These are phyloP conservation scores for Drosophila silvestris DNA, from an alignment of 2,888 invertebrate species.

Conservation along the genomic window DNA sequence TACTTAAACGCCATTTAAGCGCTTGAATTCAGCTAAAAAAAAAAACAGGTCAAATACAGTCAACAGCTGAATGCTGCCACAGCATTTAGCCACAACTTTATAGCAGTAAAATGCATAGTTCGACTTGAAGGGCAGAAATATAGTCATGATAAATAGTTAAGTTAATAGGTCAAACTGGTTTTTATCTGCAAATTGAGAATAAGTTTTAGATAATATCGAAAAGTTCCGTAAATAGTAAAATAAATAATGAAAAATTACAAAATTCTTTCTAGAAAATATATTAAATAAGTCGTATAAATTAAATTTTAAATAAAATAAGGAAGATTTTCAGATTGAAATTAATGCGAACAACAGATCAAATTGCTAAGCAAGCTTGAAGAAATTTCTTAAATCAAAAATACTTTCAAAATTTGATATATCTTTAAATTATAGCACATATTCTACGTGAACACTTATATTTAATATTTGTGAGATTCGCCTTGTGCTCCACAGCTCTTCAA, in stretches of 20 bases:
- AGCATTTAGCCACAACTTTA: constrained; percentile 8
- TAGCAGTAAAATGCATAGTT: constrained; percentile 13
- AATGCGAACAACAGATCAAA: not conserved
- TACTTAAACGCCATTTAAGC: constrained; percentile 73
- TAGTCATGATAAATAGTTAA: not conserved
- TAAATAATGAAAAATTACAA: not conserved
- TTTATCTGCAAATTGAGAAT: not conserved
- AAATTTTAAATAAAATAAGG: not conserved
- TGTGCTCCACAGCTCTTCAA: not conserved
- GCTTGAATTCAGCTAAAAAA: constrained; percentile 50
- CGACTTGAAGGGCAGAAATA: not conserved
- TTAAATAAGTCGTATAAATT: not conserved
- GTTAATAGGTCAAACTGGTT: not conserved
- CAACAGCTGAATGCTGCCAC: constrained; percentile 10
- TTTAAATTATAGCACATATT: not conserved
- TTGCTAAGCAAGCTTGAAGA: not conserved
- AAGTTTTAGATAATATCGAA: not conserved
- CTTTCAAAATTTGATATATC: not conserved
- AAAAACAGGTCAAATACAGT: constrained; percentile 54
- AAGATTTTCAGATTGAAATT: not conserved
- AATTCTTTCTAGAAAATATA: not conserved
- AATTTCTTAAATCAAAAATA: not conserved
- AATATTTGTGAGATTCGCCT: not conserved
- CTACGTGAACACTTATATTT: not conserved
- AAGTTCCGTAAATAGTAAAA: not conserved